Conservation (phyloP, 2,888 invertebrate genomes). For the Brachylomia viminalis region DNA sequence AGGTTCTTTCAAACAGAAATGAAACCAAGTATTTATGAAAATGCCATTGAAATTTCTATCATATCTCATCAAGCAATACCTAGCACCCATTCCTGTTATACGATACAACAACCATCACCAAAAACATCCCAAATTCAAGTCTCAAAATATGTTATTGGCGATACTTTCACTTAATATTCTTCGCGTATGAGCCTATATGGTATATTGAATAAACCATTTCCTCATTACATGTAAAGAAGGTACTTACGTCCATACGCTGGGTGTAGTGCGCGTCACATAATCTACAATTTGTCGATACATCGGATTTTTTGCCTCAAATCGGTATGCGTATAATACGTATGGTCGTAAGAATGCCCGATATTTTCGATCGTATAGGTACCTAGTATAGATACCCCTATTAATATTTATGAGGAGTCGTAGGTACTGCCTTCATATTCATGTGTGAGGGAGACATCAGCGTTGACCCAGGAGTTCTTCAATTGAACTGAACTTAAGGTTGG, state of each 20-base stretch:
- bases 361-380: constrained; percentile 34
- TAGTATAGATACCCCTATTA: constrained; percentile 41
- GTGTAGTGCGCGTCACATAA: constrained; percentile 24
- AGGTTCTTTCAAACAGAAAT: constrained; percentile 5
- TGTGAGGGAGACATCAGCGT: constrained; percentile 19
- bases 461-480: constrained; percentile 4
- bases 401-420: constrained; percentile 54
- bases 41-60: constrained; percentile 2
- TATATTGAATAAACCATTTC: constrained; percentile 53
- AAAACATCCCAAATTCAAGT: constrained; percentile 2
- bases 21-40: constrained; percentile 19
- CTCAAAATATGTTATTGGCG: constrained; percentile 23
- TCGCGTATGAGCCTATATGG: constrained; percentile 9
- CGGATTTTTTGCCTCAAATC: constrained; percentile 30
- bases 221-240: constrained; percentile 22
- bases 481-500: constrained; percentile 24
- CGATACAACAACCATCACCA: neutral
- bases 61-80: constrained; percentile 10
- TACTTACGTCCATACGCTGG: constrained; percentile 26
- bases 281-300: constrained; percentile 47
- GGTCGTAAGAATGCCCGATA: constrained; percentile 44
- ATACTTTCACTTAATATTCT: constrained; percentile 50
- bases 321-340: constrained; percentile 30
- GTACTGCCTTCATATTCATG: constrained; percentile 42
- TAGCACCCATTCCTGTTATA: neutral